Conservation (phyloP, 2,888 invertebrate genomes). For the Onchidella celtica region DNA sequence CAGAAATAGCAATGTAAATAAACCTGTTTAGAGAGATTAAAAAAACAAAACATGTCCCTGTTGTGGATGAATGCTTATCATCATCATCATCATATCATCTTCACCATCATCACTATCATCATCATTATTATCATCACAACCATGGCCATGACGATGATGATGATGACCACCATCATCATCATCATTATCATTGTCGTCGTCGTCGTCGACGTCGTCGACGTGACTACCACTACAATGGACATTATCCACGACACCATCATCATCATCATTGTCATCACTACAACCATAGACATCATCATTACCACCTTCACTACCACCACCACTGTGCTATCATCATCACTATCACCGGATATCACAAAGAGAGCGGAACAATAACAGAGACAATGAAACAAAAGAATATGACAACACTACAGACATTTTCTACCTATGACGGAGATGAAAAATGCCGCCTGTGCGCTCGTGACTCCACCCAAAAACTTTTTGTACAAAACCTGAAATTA, state of each 20-base stretch:
- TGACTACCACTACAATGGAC: too few species aligned
- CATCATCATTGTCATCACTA: too few species aligned
- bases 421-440: slow-evolving; percentile 50
- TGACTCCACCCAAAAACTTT: slow-evolving; percentile 50
- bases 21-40: too few species aligned
- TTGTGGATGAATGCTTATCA: neutral
- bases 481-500: slow-evolving; percentile 48
- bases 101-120: neutral
- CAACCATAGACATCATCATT: too few species aligned
- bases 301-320: neutral
- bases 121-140: neutral
- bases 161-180: neutral
- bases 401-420: too few species aligned
- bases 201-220: too few species aligned
- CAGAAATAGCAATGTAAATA: slow-evolving; percentile 91
- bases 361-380: neutral
- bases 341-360: neutral
- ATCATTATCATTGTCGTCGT: neutral
- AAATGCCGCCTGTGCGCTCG: slow-evolving; percentile 45
- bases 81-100: too few species aligned
- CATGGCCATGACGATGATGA: neutral
- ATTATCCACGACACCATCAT: too few species aligned
- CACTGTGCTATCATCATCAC: neutral
- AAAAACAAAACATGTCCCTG: neutral
- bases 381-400: too few species aligned